These are phyloP conservation scores for Tetragnatha montana DNA, from an alignment of 2,888 invertebrate genomes.

Conservation along the genomic window DNA sequence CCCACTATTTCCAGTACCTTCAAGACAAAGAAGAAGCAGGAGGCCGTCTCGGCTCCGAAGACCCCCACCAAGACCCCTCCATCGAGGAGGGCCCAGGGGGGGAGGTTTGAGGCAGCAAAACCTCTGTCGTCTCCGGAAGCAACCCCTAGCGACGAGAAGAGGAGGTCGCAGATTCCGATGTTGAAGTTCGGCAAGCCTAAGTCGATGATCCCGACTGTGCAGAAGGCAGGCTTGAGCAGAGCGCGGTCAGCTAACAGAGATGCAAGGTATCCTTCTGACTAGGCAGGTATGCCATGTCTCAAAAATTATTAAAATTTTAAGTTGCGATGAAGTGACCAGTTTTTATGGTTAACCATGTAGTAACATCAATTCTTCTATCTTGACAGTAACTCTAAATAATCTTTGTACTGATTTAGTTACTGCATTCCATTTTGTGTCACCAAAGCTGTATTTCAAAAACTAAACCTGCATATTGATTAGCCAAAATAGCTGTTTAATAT, in stretches of 20 bases:
- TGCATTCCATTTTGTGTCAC: too few species aligned
- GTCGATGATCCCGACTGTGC: constrained; percentile 65
- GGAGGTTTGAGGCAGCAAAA: constrained; percentile 33
- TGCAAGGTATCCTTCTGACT: constrained; percentile 54
- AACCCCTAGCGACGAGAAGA: constrained; percentile 44
- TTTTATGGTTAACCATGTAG: too few species aligned
- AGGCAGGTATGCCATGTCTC: constrained; percentile 3
- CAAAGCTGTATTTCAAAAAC: too few species aligned
- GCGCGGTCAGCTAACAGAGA: constrained; percentile 67
- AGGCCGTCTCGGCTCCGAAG: constrained; percentile 39
- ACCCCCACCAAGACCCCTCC: constrained; percentile 39
- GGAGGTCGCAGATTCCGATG: constrained; percentile 60
- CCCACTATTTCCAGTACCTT: constrained; percentile 60
- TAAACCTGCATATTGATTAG: too few species aligned
- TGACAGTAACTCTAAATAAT: too few species aligned
- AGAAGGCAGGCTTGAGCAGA: constrained; percentile 48
- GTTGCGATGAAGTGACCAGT: too few species aligned
- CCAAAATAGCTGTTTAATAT: too few species aligned
- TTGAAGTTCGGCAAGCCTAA: constrained; percentile 59
- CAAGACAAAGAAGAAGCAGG: constrained; percentile 56
- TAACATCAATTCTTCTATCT: too few species aligned
- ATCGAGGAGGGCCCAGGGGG: constrained; percentile 20
- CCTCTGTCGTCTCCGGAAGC: constrained; percentile 22
- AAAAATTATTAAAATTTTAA: neutral
- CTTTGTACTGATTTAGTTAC: too few species aligned